A percentile compares a stretch with the other conserved stretches of the same genome.
phyloP scores from a whole-genome alignment of 1,140 invertebrate genomes.

The Apocrypta bakeri region DNA sequence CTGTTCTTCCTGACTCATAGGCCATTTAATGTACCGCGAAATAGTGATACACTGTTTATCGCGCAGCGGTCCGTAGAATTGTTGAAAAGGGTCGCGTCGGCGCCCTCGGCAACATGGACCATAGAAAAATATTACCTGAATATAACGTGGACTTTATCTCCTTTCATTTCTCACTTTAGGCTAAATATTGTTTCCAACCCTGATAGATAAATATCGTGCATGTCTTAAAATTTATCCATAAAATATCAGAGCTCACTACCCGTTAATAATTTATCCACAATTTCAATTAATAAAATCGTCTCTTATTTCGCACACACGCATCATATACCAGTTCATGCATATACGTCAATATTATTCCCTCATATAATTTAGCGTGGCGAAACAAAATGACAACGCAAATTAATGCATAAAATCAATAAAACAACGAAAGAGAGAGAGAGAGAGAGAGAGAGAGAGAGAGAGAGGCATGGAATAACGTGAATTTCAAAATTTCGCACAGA shows the following conservation, averaged over 20 bases:
- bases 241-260: neutral
- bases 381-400: neutral
- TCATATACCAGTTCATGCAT: too few species aligned
- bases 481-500: conserved; percentile 9
- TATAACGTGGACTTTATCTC: neutral
- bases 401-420: neutral
- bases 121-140: neutral
- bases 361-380: neutral
- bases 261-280: too few species aligned
- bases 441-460: neutral
- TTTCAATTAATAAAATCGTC: neutral
- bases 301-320: neutral
- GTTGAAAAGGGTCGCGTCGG: neutral
- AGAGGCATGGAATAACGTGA: neutral
- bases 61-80: neutral
- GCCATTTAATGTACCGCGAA: neutral
- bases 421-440: neutral
- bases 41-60: neutral
- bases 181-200: neutral
- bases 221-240: neutral
- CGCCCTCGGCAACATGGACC: neutral
- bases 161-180: neutral
- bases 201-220: neutral
- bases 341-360: neutral
- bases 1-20: neutral